Base-by-base conservation (phyloP, 2,797 vertebrate species). In the Oophaga sylvatica region DNA sequence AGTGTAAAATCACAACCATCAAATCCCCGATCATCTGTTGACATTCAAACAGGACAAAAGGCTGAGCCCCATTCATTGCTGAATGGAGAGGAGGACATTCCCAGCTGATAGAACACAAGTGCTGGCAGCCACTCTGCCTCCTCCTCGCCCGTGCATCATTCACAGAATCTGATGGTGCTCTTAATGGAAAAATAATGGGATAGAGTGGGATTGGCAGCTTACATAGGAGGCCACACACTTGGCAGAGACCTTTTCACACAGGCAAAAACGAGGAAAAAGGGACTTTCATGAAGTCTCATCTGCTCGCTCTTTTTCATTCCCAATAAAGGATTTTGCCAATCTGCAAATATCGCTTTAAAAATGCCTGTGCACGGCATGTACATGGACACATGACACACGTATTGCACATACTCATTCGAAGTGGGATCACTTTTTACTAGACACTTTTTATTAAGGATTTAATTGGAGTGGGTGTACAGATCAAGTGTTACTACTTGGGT, bases 51-150 rank as follows among this genome's bases (percentile, higher is more conserved):
- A 48, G 41, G 62, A 81, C 80, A 81, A 81, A 81, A 81, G 80
- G 41, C 60, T 53, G 80, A 65, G 41, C 45, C 60, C 80, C 41
- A 81, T 81, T 81, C 80, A 81, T 81, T 65, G 80, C 80, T 81
- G 80, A 81, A 65, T 65, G 48, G 80, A 81, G 80, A 81, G 80
- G 41, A 81, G 80, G 80, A 81, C 80, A 81, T 81, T 81, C 80
- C 80, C 80, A 81, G 80, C 80, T 67, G 80, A 81, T 81, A 67
- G 65, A 81, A 81, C 80, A 67, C 60, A 45, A 67, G 80, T 13
- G 65, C 22, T 65, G 79, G 60, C 79, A 65, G 60, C n/a, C 8
- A 22, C 29, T 19, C 59, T 9, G 31, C 79, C 79, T 81, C 59
- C 79, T 81, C 59, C n/a, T n/a, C 15, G 73, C 35, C 60, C 3